Percentiles rank a stretch among this genome's conserved stretches.
These are phyloP conservation scores for Drosophila rellima DNA, from an alignment of 2,888 invertebrate genomes.

Conservation along the genomic window DNA sequence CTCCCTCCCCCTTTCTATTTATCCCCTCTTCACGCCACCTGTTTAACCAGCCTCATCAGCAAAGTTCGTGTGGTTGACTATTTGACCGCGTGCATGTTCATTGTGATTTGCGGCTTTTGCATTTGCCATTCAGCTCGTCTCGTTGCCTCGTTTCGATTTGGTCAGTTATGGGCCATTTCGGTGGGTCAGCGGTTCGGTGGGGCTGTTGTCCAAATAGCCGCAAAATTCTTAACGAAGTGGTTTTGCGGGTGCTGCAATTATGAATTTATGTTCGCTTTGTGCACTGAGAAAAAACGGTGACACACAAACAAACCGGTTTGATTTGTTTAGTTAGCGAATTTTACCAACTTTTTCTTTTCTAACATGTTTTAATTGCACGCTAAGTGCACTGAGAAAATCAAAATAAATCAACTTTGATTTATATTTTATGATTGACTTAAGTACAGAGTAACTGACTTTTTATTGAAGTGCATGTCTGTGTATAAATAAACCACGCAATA, in stretches of 20 bases:
- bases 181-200: conserved; percentile 10
- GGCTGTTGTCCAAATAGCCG: conserved; percentile 60
- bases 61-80: conserved; percentile 53
- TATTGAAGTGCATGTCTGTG: neutral
- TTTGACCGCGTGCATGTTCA: conserved; percentile 69
- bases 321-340: too few relatives aligned
- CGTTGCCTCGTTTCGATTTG: conserved; percentile 10
- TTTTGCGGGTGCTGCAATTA: conserved; percentile 76
- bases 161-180: conserved; percentile 9
- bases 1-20: neutral
- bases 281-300: neutral
- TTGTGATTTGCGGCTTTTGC: conserved; percentile 72
- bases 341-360: neutral
- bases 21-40: neutral
- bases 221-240: conserved; percentile 79
- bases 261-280: conserved; percentile 68
- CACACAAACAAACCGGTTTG: neutral
- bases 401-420: neutral
- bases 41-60: conserved; percentile 61
- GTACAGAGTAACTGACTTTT: neutral
- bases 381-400: too few relatives aligned
- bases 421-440: neutral
- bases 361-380: neutral
- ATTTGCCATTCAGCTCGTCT: conserved; percentile 42
- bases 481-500: conserved; percentile 38